A percentile compares a stretch with the other conserved stretches of the same genome.
These are phyloP conservation scores for Phyllostomus hastatus DNA, from an alignment of 2,113 vertebrate species.

Conservation along the genomic window DNA sequence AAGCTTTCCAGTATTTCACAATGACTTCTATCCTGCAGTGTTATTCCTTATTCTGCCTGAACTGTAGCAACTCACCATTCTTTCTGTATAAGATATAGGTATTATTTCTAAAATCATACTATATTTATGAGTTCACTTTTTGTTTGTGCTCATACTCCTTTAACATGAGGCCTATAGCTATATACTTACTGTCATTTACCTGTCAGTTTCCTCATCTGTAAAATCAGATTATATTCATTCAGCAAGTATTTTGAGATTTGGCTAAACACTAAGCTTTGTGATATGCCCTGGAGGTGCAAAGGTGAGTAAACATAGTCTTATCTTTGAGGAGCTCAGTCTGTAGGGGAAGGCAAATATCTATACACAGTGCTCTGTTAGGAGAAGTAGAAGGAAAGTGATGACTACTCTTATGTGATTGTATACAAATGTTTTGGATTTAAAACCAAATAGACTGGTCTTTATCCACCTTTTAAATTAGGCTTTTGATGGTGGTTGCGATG, in stretches of 20 bases:
- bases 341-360: not conserved
- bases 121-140: not conserved
- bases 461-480: conserved; percentile 13
- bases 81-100: not conserved
- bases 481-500: conserved; percentile 12
- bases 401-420: not conserved
- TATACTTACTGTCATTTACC: not conserved
- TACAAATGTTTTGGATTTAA: conserved; percentile 32
- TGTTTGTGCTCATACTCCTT: not conserved
- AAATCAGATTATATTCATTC: conserved; percentile 9
- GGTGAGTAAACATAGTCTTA: not conserved
- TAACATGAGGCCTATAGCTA: conserved; percentile 4
- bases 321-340: not conserved
- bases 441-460: conserved; percentile 6
- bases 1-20: conserved; percentile 8
- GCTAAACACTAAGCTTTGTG: not conserved
- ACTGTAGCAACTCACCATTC: not conserved
- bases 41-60: conserved; percentile 9
- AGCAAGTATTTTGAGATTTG: not conserved
- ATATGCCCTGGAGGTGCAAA: not conserved
- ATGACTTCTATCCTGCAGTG: not conserved
- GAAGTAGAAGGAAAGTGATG: conserved; percentile 18
- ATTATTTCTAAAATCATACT: conserved; percentile 1
- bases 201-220: not conserved
- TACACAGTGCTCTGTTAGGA: not conserved